These are phyloP conservation scores for Alcedo quadribrachys DNA, from an alignment of 2,797 vertebrate species.

Conservation along the genomic window DNA sequence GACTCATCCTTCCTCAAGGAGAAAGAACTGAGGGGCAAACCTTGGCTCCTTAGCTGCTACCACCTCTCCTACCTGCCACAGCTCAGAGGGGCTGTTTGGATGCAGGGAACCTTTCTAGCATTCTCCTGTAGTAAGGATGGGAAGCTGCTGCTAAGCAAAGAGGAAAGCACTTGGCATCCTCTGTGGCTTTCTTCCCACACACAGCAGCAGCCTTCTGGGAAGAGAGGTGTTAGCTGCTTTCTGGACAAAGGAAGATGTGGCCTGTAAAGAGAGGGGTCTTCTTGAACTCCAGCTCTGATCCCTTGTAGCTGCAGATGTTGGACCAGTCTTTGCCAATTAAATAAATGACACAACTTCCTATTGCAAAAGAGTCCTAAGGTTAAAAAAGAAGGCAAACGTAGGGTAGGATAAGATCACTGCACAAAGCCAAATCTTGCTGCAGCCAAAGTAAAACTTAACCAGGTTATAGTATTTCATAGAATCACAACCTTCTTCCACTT, in stretches of 20 bases:
- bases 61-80: neutral
- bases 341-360: slow-evolving; percentile 34
- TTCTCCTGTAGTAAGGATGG: neutral
- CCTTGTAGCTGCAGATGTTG: slow-evolving; percentile 1
- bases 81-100: neutral
- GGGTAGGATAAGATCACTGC: neutral
- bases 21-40: neutral
- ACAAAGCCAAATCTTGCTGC: neutral
- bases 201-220: neutral
- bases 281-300: slow-evolving; percentile 7
- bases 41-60: neutral
- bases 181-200: neutral
- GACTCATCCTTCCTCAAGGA: neutral
- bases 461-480: neutral
- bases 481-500: neutral
- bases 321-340: slow-evolving; percentile 12
- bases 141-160: neutral
- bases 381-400: slow-evolving; percentile 27
- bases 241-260: neutral
- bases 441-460: neutral
- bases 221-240: neutral
- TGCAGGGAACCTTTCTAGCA: neutral
- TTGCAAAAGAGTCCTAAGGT: slow-evolving; percentile 39
- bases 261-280: neutral
- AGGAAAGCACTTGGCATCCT: neutral